phyloP scores from a whole-genome alignment of 1,140 invertebrate species.

The Leucophenga varia region DNA sequence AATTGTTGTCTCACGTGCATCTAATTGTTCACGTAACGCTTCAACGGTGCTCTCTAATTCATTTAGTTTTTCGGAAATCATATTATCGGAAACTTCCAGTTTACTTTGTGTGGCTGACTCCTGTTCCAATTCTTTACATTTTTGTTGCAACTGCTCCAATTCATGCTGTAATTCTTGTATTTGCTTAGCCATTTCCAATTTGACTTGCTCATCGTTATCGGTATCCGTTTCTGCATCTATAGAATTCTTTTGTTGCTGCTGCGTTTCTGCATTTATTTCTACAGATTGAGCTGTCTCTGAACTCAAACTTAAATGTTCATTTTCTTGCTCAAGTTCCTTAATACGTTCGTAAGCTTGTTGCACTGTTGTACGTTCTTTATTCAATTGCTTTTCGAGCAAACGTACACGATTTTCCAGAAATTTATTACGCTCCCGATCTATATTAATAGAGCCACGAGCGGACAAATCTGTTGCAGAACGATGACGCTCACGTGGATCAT shows the following conservation, averaged over 20 bases:
- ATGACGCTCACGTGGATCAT: constrained; percentile 29
- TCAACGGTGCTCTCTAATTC: constrained; percentile 58
- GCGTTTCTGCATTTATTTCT: constrained; percentile 48
- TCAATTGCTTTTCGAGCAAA: constrained; percentile 41
- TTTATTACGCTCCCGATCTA: constrained; percentile 35
- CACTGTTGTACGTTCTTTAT: constrained; percentile 38
- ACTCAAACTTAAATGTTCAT: too few relatives aligned
- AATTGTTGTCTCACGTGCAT: constrained; percentile 45
- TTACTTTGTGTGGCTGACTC: constrained; percentile 9
- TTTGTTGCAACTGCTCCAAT: constrained; percentile 20
- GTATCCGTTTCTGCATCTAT: constrained; percentile 74
- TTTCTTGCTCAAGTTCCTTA: constrained; percentile 12
- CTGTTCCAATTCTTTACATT: constrained; percentile 19
- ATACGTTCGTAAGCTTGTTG: constrained; percentile 47
- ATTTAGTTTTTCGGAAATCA: constrained; percentile 56
- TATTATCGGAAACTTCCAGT: constrained; percentile 35
- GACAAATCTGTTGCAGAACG: constrained; percentile 42
- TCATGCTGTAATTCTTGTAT: constrained; percentile 40
- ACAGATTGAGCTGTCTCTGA: constrained; percentile 51
- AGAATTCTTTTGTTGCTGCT: constrained; percentile 64
- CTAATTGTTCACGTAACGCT: constrained; percentile 57
- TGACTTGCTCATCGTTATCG: constrained; percentile 31
- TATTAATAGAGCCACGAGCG: constrained; percentile 10
- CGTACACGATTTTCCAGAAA: constrained; percentile 41
- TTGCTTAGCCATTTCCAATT: constrained; percentile 46